These are phyloP conservation scores for Laticauda laticaudata DNA, from an alignment of 2,113 vertebrate genomes.

Conservation along the genomic window DNA sequence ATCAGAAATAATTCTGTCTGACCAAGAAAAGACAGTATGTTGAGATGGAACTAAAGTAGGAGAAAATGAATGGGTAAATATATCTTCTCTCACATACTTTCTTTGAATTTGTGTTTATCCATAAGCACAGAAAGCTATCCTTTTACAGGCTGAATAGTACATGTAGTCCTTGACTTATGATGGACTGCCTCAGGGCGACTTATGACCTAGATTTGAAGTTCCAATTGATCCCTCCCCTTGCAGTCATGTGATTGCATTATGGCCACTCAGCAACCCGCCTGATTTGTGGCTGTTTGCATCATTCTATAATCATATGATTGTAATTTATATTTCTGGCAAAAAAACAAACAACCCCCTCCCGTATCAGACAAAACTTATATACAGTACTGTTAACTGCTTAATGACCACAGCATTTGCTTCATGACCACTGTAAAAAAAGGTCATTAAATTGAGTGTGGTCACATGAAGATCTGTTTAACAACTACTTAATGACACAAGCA, in stretches of 20 bases:
- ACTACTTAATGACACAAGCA: neutral
- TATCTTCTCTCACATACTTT: neutral
- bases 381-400: neutral
- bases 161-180: neutral
- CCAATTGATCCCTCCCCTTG: neutral
- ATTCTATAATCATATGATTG: neutral
- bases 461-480: neutral
- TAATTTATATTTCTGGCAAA: neutral
- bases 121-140: neutral
- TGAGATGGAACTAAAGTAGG: neutral
- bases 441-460: neutral
- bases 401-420: neutral
- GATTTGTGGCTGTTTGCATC: neutral
- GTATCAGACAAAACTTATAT: neutral
- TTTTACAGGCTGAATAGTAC: neutral
- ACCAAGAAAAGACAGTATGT: neutral
- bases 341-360: neutral
- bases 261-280: neutral
- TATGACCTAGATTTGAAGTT: neutral
- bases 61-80: neutral
- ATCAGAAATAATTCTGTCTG: slow-evolving; percentile 20
- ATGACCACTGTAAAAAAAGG: neutral
- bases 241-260: neutral
- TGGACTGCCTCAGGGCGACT: neutral
- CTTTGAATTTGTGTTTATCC: neutral